A percentile compares a stretch with the other conserved stretches of the same genome.
These are phyloP conservation scores for Zaprionus davidi DNA, from an alignment of 1,140 invertebrate species.

Conservation along the genomic window DNA sequence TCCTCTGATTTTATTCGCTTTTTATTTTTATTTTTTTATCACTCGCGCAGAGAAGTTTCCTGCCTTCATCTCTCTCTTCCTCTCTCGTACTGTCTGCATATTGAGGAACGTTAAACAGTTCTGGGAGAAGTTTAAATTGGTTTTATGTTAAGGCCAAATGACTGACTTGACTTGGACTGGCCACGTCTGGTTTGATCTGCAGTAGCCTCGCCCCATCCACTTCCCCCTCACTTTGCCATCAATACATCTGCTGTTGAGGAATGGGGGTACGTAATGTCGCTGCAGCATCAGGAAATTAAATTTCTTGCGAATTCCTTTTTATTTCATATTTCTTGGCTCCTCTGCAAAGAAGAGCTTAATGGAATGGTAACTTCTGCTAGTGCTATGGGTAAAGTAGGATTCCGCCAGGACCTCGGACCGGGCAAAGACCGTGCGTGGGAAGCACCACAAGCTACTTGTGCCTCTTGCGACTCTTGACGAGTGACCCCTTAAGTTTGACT, in stretches of 20 bases:
- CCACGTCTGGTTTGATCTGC: conserved; percentile 11
- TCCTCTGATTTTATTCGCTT: conserved; percentile 29
- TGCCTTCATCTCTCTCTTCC: conserved; percentile 28
- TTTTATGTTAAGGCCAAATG: conserved; percentile 82
- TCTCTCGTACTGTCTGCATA: conserved; percentile 56
- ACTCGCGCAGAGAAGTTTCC: conserved; percentile 51
- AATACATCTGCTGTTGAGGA: background rate
- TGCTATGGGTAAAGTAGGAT: conserved; percentile 26
- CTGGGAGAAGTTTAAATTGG: conserved; percentile 75
- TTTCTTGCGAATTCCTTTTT: conserved; percentile 73
- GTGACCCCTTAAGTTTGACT: conserved; percentile 76
- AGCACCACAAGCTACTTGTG: background rate
- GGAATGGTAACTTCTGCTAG: conserved; percentile 43
- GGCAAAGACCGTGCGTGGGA: background rate
- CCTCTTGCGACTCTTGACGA: conserved; percentile 46
- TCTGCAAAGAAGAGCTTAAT: conserved; percentile 35
- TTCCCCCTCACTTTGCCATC: background rate
- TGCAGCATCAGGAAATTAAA: conserved; percentile 77
- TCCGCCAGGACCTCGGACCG: background rate
- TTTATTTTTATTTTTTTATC: conserved; percentile 18
- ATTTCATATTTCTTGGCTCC: conserved; percentile 50
- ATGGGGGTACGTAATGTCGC: conserved; percentile 41
- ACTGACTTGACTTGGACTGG: conserved; percentile 54
- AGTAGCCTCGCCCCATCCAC: conserved; percentile 19
- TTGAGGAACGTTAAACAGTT: conserved; percentile 60